Conservation (phyloP, 2,888 invertebrate species). For the Cactoblastis cactorum region DNA sequence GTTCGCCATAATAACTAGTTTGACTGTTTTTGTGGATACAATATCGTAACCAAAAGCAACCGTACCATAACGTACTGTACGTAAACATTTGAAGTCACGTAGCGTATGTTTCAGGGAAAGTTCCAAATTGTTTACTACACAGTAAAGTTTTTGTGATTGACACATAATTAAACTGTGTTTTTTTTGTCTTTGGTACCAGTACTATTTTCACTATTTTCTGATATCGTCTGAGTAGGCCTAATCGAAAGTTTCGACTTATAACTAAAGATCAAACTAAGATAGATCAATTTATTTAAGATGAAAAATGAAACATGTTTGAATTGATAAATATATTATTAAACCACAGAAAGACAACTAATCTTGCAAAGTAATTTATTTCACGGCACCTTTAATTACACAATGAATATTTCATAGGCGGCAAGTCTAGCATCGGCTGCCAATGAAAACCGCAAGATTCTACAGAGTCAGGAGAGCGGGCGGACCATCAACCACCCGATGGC, state of each 20-base stretch:
- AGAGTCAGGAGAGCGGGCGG: slow-evolving; percentile 60
- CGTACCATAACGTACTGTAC: background rate
- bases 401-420: slow-evolving; percentile 58
- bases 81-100: background rate
- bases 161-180: background rate
- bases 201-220: too few species aligned
- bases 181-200: too few species aligned
- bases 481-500: slow-evolving; percentile 73
- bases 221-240: too few species aligned
- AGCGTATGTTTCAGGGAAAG: background rate
- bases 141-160: background rate
- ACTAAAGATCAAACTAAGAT: too few species aligned
- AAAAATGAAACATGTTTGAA: too few species aligned
- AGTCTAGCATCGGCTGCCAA: slow-evolving; percentile 79
- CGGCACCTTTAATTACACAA: background rate
- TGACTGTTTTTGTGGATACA: background rate
- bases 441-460: slow-evolving; percentile 68
- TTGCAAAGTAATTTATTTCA: too few species aligned
- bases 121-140: background rate
- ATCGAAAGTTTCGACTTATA: too few species aligned
- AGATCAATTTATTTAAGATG: too few species aligned
- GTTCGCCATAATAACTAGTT: too few species aligned
- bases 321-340: too few species aligned
- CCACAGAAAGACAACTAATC: background rate
- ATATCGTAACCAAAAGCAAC: background rate